These are phyloP conservation scores for Dicerorhinus sumatrensis DNA, from an alignment of 2,113 vertebrate species.

Conservation along the genomic window DNA sequence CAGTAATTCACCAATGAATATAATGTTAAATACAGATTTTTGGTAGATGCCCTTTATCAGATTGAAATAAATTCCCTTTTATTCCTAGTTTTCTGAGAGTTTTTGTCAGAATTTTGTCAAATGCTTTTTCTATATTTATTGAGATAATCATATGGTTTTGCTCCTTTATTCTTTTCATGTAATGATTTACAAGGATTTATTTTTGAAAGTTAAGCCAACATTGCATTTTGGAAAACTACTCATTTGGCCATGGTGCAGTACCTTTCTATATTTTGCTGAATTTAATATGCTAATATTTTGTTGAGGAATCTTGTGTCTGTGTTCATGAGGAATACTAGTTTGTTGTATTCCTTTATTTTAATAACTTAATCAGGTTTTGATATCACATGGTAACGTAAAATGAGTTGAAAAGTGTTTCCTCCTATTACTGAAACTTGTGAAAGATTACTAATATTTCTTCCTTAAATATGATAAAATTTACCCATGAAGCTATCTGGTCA, in stretches of 20 bases:
- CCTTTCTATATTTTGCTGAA: neutral
- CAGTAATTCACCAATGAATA: conserved; percentile 20
- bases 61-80: neutral
- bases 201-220: neutral
- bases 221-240: conserved; percentile 52
- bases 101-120: conserved; percentile 13
- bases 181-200: neutral
- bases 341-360: conserved; percentile 18
- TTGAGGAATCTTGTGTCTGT: conserved; percentile 3
- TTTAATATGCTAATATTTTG: conserved; percentile 28
- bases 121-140: neutral
- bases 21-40: conserved; percentile 47
- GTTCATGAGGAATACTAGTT: conserved; percentile 12
- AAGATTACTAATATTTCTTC: neutral
- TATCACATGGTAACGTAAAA: neutral
- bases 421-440: neutral
- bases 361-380: neutral
- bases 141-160: neutral
- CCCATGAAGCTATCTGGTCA: neutral
- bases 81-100: neutral
- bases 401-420: neutral
- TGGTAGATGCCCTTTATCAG: neutral
- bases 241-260: neutral
- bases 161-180: conserved; percentile 15
- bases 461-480: conserved; percentile 43